Conservation (phyloP, 2,888 invertebrate genomes). For the Sarcophaga rosellei region DNA sequence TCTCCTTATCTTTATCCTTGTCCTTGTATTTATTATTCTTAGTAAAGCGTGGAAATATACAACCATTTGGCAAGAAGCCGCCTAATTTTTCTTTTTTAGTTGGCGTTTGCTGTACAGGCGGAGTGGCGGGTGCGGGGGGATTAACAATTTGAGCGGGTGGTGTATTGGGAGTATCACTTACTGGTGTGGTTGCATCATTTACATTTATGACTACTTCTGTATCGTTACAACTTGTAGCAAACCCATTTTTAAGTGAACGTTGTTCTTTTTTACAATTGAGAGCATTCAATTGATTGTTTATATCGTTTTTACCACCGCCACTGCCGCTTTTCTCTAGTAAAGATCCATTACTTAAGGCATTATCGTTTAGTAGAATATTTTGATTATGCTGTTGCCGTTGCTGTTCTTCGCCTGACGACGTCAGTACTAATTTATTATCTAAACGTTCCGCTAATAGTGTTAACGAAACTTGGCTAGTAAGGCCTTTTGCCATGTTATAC, state of each 20-base stretch:
- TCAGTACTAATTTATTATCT: slow-evolving; percentile 73
- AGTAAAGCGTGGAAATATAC: slow-evolving; percentile 80
- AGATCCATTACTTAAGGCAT: slow-evolving; percentile 57
- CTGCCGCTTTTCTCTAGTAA: slow-evolving; percentile 12
- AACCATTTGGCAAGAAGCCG: slow-evolving; percentile 81
- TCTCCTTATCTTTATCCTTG: slow-evolving; percentile 76
- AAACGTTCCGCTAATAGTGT: slow-evolving; percentile 74
- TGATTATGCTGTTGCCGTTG: slow-evolving; percentile 29
- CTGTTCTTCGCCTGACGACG: slow-evolving; percentile 35
- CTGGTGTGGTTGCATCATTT: slow-evolving; percentile 19
- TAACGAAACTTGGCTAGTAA: slow-evolving; percentile 64
- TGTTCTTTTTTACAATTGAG: slow-evolving; percentile 47
- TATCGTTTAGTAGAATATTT: slow-evolving; percentile 43
- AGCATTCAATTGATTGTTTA: slow-evolving; percentile 50
- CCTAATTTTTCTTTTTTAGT: slow-evolving; percentile 81
- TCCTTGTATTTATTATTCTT: slow-evolving; percentile 80
- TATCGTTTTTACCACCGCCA: slow-evolving; percentile 8
- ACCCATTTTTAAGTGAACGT: slow-evolving; percentile 51
- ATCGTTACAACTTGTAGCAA: slow-evolving; percentile 37
- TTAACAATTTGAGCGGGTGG: slow-evolving; percentile 39
- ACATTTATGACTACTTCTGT: neutral
- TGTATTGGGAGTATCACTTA: slow-evolving; percentile 24
- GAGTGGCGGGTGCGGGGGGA: slow-evolving; percentile 45
- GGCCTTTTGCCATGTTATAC: neutral
- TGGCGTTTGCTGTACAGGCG: slow-evolving; percentile 57